Evolutionary conservation across 2,888 invertebrate genomes (phyloP).

Genomic region (Ichneumon xanthorius): DNA sequence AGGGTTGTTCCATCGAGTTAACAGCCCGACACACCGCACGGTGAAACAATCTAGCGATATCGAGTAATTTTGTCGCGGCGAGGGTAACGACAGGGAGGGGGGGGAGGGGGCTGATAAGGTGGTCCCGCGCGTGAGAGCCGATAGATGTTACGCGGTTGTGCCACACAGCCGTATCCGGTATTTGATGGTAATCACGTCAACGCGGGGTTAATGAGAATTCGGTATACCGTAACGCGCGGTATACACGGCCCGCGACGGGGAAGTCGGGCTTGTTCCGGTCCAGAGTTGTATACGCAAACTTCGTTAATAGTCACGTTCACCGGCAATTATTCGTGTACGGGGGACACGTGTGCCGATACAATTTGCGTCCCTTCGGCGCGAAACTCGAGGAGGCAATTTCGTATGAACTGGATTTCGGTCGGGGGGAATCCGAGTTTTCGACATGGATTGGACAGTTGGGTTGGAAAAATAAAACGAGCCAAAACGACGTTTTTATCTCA

Average conservation of each 20-base stretch:
- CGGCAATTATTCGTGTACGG: neutral
- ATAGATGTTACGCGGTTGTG: conserved; percentile 6
- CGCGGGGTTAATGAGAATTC: conserved; percentile 34
- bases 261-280: conserved; percentile 11
- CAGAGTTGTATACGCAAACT: neutral
- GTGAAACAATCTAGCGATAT: conserved; percentile 37
- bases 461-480: too few species aligned
- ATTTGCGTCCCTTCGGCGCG: conserved; percentile 2
- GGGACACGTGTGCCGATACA: neutral
- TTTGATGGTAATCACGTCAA: conserved; percentile 22
- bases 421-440: too few species aligned
- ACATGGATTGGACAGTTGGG: too few species aligned
- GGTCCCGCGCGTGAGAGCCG: neutral
- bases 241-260: neutral
- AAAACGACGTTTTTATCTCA: too few species aligned
- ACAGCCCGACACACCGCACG: conserved; percentile 14
- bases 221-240: conserved; percentile 1
- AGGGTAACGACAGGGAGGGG: neutral
- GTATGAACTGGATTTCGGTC: too few species aligned
- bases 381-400: neutral
- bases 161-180: neutral
- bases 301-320: conserved; percentile 1
- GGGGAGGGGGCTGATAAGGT: neutral
- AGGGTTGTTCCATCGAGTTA: conserved; percentile 20
- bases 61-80: conserved; percentile 27